These are phyloP conservation scores for Trachymyrmex septentrionalis DNA, from an alignment of 1,140 invertebrate species.

Conservation along the genomic window DNA sequence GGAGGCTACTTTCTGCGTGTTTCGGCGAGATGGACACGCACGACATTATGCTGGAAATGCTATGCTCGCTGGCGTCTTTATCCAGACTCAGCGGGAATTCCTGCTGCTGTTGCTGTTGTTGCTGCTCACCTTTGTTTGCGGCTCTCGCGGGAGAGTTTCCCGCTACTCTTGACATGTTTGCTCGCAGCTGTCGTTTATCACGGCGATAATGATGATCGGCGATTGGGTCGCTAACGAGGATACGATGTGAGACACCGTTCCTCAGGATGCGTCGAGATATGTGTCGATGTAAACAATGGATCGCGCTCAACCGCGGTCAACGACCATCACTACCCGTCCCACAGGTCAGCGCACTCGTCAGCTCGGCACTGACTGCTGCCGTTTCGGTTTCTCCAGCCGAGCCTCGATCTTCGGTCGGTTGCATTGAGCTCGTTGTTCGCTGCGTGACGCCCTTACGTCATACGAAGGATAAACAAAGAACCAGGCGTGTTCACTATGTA, in stretches of 20 bases:
- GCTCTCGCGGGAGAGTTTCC: conserved; percentile 42
- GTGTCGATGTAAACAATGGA: conserved; percentile 69
- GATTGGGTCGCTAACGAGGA: not conserved
- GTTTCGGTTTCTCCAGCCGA: not conserved
- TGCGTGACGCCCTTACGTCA: not conserved
- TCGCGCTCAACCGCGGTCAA: conserved; percentile 62
- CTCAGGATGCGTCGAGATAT: conserved; percentile 51
- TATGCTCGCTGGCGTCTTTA: conserved; percentile 83
- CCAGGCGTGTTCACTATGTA: not conserved
- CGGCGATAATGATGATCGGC: not conserved
- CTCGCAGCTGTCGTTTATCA: not conserved
- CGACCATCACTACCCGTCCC: conserved; percentile 58
- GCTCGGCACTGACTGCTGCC: not conserved
- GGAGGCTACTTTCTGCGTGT: conserved; percentile 93
- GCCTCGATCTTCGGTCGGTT: not conserved
- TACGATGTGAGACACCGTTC: not conserved
- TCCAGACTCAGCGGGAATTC: conserved; percentile 72
- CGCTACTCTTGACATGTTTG: conserved; percentile 46
- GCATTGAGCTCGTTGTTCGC: not conserved
- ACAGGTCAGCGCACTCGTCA: conserved; percentile 67
- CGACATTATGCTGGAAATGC: conserved; percentile 84
- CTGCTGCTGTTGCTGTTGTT: conserved; percentile 18
- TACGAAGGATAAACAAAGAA: conserved; percentile 31
- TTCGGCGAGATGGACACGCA: conserved; percentile 86
- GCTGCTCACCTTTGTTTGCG: conserved; percentile 61